phyloP scores from a whole-genome alignment of 2,797 vertebrate species.

The Galago senegalensis region DNA sequence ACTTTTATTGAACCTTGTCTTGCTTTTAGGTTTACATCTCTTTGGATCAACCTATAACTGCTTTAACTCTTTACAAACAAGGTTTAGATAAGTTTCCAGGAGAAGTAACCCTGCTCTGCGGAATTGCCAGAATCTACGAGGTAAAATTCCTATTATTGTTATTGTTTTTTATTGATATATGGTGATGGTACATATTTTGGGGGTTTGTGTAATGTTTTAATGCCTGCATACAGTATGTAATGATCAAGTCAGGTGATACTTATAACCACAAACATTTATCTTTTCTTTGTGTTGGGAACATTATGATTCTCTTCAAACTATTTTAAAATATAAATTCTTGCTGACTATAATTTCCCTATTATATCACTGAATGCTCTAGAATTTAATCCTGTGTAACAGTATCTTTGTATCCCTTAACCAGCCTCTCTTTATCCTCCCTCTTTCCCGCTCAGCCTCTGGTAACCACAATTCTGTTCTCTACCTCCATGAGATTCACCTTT shows the following conservation, averaged over 20 bases:
- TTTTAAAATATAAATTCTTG: background rate
- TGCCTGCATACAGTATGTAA: background rate
- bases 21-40: slow-evolving; percentile 95
- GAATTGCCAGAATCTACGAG: slow-evolving; percentile 98
- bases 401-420: background rate
- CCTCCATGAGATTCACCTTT: background rate
- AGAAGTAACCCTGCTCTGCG: slow-evolving; percentile 96
- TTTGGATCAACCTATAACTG: slow-evolving; percentile 97
- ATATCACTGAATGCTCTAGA: background rate
- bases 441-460: background rate
- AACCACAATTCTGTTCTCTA: background rate
- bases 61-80: slow-evolving; percentile 97
- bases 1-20: slow-evolving; percentile 34
- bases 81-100: slow-evolving; percentile 97
- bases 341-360: background rate
- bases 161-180: background rate
- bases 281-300: background rate
- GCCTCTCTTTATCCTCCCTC: background rate
- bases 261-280: background rate
- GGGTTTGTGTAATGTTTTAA: background rate
- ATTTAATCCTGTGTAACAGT: background rate
- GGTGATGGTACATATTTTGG: background rate
- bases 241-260: background rate
- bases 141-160: slow-evolving; percentile 90
- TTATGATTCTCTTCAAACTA: background rate